Conservation (phyloP, 2,797 vertebrate genomes). For the Typhlichthys subterraneus region DNA sequence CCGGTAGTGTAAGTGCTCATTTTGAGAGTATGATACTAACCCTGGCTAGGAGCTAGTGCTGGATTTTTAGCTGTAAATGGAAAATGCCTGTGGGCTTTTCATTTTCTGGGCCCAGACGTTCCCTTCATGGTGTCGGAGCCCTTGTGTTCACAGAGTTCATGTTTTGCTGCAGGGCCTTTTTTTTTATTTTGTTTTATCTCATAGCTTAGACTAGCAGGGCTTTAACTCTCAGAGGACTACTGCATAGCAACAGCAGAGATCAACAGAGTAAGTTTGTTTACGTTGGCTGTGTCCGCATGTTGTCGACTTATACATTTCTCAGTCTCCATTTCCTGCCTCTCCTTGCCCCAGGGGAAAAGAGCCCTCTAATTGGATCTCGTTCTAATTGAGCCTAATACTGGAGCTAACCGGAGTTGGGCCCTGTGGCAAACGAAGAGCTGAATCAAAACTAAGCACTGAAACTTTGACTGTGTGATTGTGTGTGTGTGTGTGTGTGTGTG, state of each 20-base stretch:
- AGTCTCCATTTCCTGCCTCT: constrained; percentile 99
- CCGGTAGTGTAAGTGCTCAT: constrained; percentile 89
- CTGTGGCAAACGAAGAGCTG: constrained; percentile 94
- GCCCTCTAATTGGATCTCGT: constrained; percentile 99
- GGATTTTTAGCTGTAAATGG: constrained; percentile 99
- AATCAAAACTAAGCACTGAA: constrained; percentile 97
- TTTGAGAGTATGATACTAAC: constrained; percentile 99
- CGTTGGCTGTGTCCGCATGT: constrained; percentile 97
- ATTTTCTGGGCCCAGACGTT: constrained; percentile 99
- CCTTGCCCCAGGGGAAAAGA: constrained; percentile 94
- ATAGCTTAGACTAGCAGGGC: constrained; percentile 98
- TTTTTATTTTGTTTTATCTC: constrained; percentile 85
- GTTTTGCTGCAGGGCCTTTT: constrained; percentile 94
- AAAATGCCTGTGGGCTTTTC: constrained; percentile 99
- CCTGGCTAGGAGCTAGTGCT: constrained; percentile 97
- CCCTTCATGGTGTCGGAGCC: constrained; percentile 99
- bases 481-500: constrained; percentile 55
- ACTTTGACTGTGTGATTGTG: constrained; percentile 79
- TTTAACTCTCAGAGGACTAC: constrained; percentile 97
- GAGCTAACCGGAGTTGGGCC: constrained; percentile 95
- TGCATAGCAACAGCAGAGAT: constrained; percentile 98
- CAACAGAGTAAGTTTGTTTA: constrained; percentile 99
- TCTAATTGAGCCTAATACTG: constrained; percentile 99
- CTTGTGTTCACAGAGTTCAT: constrained; percentile 99
- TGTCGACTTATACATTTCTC: constrained; percentile 98